Percentiles rank a stretch among this genome's conserved stretches.
Evolutionary conservation across 2,888 invertebrate species (phyloP).

Genomic region (Drosophila fungiperda): DNA sequence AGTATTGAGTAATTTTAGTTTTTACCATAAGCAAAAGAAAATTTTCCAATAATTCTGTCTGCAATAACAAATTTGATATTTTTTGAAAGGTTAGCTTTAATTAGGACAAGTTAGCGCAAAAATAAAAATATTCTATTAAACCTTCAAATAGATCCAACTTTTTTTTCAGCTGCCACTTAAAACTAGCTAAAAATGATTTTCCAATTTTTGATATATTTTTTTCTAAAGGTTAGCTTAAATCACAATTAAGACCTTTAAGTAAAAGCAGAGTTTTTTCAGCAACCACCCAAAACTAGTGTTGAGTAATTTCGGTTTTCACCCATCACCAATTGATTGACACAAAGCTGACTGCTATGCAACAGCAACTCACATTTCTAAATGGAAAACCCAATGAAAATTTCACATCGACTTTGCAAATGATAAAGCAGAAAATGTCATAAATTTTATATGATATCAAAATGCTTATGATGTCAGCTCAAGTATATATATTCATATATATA

Average conservation of each 20-base stretch:
- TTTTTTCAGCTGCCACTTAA: too few relatives aligned
- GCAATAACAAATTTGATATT: neutral
- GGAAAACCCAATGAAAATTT: slow-evolving; percentile 2
- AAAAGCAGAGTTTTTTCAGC: neutral
- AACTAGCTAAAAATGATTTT: neutral
- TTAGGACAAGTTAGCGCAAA: neutral
- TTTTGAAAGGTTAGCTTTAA: neutral
- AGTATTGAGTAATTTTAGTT: neutral
- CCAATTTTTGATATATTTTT: neutral
- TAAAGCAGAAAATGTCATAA: neutral
- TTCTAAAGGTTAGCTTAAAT: too few relatives aligned
- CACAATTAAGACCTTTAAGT: too few relatives aligned
- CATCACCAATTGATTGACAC: slow-evolving; percentile 3
- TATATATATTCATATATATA: neutral
- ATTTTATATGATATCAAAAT: neutral
- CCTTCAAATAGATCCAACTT: neutral
- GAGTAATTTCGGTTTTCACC: neutral
- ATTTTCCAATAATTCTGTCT: neutral
- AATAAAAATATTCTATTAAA: neutral
- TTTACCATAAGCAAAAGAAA: neutral
- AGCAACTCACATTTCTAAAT: neutral
- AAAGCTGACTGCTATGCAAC: slow-evolving; percentile 23
- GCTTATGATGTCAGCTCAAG: slow-evolving; percentile 26
- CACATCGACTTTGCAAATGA: neutral
- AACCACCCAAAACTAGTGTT: neutral